These are phyloP conservation scores for Isoperla grammatica DNA, from an alignment of 2,888 invertebrate species.

Conservation along the genomic window DNA sequence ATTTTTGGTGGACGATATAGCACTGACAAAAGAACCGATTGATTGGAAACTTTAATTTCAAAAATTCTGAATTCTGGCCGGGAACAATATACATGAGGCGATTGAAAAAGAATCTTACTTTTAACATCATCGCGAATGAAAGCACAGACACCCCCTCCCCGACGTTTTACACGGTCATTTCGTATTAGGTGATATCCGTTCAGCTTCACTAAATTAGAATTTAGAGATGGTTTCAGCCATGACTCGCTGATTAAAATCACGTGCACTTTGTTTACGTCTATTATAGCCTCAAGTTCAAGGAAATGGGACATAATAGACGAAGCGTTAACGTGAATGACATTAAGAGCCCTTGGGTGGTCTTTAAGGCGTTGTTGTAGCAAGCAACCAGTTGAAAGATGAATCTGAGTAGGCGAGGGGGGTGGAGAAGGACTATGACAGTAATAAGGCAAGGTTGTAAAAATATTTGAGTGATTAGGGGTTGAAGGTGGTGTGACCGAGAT, in stretches of 20 bases:
- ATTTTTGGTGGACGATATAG: constrained; percentile 14
- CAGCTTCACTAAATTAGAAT: not conserved
- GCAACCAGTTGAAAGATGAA: too few species aligned
- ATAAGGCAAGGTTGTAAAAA: too few species aligned
- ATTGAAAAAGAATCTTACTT: not conserved
- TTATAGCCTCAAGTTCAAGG: too few species aligned
- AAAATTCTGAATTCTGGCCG: not conserved
- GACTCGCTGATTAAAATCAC: constrained; percentile 4
- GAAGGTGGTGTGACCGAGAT: too few species aligned
- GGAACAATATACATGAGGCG: not conserved
- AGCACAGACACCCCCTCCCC: constrained; percentile 5
- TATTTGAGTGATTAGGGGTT: too few species aligned
- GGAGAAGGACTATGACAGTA: too few species aligned
- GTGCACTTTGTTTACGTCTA: not conserved
- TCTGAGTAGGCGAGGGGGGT: too few species aligned
- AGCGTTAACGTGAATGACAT: too few species aligned
- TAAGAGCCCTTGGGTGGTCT: too few species aligned
- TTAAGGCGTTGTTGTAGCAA: too few species aligned
- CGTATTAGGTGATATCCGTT: not conserved
- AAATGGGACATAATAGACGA: too few species aligned
- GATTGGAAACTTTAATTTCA: not conserved
- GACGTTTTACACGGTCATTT: not conserved
- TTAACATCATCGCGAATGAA: not conserved
- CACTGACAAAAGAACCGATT: not conserved
- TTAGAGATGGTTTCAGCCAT: constrained; percentile 5